Conservation (phyloP, 2,797 vertebrate species). For the Alfaro cultratus region DNA sequence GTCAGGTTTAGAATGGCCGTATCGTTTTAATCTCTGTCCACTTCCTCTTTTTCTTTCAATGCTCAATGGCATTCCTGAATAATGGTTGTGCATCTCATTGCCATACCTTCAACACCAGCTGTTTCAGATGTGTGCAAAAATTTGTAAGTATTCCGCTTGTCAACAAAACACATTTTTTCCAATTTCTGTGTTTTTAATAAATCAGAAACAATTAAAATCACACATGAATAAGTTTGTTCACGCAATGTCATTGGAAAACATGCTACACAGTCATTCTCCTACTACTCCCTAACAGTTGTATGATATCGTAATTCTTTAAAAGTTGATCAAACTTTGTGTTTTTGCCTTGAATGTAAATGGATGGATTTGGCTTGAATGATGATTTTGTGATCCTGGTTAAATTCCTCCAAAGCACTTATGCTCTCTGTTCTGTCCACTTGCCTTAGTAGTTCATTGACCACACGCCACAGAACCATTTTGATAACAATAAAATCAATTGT, state of each 20-base stretch:
- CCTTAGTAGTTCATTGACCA: constrained; percentile 13
- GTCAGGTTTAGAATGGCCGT: neutral
- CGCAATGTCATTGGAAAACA: too few relatives aligned
- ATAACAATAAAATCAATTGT: constrained; percentile 36
- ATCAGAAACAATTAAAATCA: too few relatives aligned
- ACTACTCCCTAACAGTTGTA: neutral
- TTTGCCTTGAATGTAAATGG: neutral
- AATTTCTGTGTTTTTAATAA: too few relatives aligned
- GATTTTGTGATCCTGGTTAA: constrained; percentile 17
- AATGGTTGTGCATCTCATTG: neutral
- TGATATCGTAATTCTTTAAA: neutral
- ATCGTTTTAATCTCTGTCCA: neutral
- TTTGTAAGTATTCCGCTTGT: too few relatives aligned
- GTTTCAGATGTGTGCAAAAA: too few relatives aligned
- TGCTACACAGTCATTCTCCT: too few relatives aligned
- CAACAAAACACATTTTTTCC: too few relatives aligned
- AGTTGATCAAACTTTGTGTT: neutral
- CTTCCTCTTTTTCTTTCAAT: neutral
- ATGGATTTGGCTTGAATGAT: neutral
- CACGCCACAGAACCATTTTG: constrained; percentile 9
- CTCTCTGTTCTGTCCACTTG: constrained; percentile 9
- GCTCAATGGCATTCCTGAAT: neutral
- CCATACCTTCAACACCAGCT: neutral
- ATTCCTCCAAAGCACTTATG: constrained; percentile 22
- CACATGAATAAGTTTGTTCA: too few relatives aligned